phyloP scores from a whole-genome alignment of 2,888 invertebrate genomes.

The Nemurella pictetii region DNA sequence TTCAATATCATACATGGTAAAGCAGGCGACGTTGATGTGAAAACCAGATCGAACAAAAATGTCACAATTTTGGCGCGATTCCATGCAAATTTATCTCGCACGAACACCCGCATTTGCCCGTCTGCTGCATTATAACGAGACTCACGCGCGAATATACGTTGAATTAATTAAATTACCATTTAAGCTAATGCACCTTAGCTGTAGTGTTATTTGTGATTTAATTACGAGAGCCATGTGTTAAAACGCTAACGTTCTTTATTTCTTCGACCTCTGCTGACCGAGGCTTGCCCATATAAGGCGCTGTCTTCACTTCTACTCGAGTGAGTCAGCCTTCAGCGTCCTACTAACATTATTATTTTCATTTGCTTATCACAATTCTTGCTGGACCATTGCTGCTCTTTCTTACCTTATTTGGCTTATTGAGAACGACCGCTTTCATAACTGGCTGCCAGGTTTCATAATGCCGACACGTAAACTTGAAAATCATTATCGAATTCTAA shows the following conservation, averaged over 20 bases:
- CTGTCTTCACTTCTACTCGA: constrained; percentile 3
- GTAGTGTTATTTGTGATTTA: background rate
- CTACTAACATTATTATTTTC: constrained; percentile 24
- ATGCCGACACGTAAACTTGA: background rate
- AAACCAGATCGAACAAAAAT: background rate
- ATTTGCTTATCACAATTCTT: constrained; percentile 17
- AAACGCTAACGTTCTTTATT: background rate
- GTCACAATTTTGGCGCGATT: background rate
- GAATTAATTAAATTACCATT: background rate
- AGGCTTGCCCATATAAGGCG: constrained; percentile 15
- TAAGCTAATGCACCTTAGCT: background rate
- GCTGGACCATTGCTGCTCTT: constrained; percentile 12
- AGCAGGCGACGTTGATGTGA: too few species aligned
- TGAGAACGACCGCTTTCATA: constrained; percentile 30
- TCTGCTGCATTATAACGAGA: background rate
- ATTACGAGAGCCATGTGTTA: background rate
- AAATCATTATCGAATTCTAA: background rate
- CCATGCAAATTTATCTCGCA: background rate
- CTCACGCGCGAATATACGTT: background rate
- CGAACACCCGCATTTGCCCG: background rate
- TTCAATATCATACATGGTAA: background rate
- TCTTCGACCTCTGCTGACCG: constrained; percentile 1
- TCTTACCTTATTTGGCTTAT: constrained; percentile 16
- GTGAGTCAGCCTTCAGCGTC: constrained; percentile 16
- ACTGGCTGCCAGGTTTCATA: background rate